A percentile compares a stretch with the other conserved stretches of the same genome.
phyloP scores from a whole-genome alignment of 1,140 invertebrate genomes.

The Papilio xuthus region DNA sequence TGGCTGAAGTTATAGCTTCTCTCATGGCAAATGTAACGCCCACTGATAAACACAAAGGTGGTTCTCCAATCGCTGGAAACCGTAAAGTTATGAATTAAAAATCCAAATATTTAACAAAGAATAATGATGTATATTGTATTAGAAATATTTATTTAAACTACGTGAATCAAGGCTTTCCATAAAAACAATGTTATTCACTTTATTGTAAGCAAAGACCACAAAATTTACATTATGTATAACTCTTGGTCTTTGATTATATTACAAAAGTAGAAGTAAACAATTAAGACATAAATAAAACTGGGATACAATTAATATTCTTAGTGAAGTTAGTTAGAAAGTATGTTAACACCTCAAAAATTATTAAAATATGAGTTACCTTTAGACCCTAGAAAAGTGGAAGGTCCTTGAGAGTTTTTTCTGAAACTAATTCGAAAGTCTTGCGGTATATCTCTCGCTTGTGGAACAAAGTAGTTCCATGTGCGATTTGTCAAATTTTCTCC shows the following conservation, averaged over 20 bases:
- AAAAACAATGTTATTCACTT: not conserved
- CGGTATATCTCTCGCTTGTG: slow-evolving; percentile 90
- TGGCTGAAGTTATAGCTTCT: slow-evolving; percentile 86
- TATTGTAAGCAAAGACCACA: not conserved
- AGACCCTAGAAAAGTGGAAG: slow-evolving; percentile 85
- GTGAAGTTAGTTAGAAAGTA: no score
- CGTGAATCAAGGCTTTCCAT: not conserved
- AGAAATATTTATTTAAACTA: not conserved
- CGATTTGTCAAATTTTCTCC: slow-evolving; percentile 87
- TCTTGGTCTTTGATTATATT: no score
- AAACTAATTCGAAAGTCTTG: slow-evolving; percentile 90
- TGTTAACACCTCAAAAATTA: slow-evolving; percentile 31
- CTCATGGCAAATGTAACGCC: slow-evolving; percentile 87
- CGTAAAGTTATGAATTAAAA: not conserved
- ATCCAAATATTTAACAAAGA: slow-evolving; percentile 20
- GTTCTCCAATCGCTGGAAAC: slow-evolving; percentile 88
- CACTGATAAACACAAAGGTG: slow-evolving; percentile 87
- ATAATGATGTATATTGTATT: not conserved
- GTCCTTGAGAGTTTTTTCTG: slow-evolving; percentile 86
- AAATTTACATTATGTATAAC: not conserved
- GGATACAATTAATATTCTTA: not conserved
- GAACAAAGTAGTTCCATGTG: slow-evolving; percentile 92
- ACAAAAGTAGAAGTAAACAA: no score
- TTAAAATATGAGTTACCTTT: slow-evolving; percentile 83
- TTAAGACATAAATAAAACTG: not conserved